Percentiles rank a stretch among this genome's conserved stretches.
These are phyloP conservation scores for Oncorhynchus gorbuscha DNA, from an alignment of 2,113 vertebrate species.

Conservation along the genomic window DNA sequence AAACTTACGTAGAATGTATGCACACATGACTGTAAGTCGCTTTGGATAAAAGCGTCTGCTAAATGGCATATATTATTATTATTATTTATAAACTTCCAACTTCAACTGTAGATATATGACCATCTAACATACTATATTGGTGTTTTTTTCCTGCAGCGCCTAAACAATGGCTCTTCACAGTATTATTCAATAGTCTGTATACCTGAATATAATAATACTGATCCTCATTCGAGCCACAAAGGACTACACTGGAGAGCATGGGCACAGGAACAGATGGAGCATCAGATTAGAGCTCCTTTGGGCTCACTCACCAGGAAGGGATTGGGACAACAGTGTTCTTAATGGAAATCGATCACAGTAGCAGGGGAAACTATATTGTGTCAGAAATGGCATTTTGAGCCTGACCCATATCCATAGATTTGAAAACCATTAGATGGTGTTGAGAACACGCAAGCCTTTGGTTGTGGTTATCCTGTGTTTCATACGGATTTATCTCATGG, in stretches of 20 bases:
- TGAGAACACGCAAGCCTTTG: no score
- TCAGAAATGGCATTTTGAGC: conserved; percentile 38
- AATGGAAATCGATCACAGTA: conserved; percentile 48
- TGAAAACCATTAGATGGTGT: no score
- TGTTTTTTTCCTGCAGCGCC: conserved; percentile 13
- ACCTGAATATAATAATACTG: conserved; percentile 21
- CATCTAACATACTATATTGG: conserved; percentile 8
- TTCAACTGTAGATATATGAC: conserved; percentile 8
- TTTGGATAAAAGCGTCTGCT: no score
- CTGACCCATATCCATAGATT: neutral
- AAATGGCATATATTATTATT: no score
- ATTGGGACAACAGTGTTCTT: conserved; percentile 26
- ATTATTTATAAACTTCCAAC: no score
- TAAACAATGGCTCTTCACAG: no score
- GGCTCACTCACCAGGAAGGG: conserved; percentile 27
- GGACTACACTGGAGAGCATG: conserved; percentile 5
- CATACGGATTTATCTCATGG: no score
- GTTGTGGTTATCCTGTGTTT: no score
- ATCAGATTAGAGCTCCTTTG: conserved; percentile 31
- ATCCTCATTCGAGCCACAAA: conserved; percentile 38
- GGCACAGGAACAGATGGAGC: conserved; percentile 29
- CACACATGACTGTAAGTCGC: no score
- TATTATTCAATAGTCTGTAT: conserved; percentile 9
- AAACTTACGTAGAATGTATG: no score
- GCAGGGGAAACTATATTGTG: conserved; percentile 30